Evolutionary conservation across 2,797 vertebrate species (phyloP).

Genomic region (Okamejei kenojei): DNA sequence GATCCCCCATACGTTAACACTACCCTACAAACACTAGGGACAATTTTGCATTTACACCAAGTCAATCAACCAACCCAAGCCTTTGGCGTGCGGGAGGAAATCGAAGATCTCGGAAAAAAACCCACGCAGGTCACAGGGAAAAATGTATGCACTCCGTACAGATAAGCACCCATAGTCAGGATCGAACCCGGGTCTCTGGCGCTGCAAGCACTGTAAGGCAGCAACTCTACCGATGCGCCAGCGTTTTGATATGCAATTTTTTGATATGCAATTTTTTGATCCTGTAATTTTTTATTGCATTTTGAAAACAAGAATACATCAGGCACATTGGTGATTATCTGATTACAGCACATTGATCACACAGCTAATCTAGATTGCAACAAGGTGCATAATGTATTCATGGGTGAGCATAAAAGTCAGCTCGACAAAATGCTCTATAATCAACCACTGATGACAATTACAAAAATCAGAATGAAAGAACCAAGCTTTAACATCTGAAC

Average conservation of each 20-base stretch:
- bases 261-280: neutral
- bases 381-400: slow-evolving; percentile 58
- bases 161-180: too few species aligned
- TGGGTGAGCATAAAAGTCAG: slow-evolving; percentile 37
- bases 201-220: too few species aligned
- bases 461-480: slow-evolving; percentile 47
- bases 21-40: too few species aligned
- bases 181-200: too few species aligned
- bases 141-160: too few species aligned
- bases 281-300: neutral
- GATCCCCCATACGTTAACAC: too few species aligned
- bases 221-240: too few species aligned
- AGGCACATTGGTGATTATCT: neutral
- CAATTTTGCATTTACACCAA: too few species aligned
- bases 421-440: slow-evolving; percentile 40
- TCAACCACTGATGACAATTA: slow-evolving; percentile 47
- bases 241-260: neutral
- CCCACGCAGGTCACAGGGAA: too few species aligned
- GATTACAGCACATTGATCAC: slow-evolving; percentile 12
- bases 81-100: too few species aligned
- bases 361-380: slow-evolving; percentile 45
- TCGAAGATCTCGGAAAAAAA: too few species aligned
- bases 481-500: neutral
- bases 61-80: too few species aligned
- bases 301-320: neutral